Base-by-base conservation (phyloP, 2,888 invertebrate genomes). In the Thalpophila matura region DNA sequence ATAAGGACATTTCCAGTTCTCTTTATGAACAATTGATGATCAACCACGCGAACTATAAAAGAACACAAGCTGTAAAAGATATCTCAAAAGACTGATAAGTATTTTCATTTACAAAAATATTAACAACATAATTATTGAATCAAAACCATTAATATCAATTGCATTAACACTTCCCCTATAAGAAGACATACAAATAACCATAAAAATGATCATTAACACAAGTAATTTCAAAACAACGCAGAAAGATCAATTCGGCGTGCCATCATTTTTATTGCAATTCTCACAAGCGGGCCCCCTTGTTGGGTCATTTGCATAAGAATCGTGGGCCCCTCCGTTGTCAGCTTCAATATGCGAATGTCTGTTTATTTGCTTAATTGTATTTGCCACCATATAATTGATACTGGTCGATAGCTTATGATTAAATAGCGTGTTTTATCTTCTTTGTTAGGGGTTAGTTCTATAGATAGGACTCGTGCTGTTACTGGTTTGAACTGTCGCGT, bases 291-390 rank as follows among this genome's bases (percentile, higher is more conserved):
- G 78, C 81, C 84, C 85, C 89, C 82, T 84, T 80, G 76, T 82
- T 84, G 81, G 40, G 16, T 22, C 83, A 92, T 93, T 92, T 92
- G 89, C 92, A 93, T 93, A 90, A 85, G 87, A 84, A 90, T 91
- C 85, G 85, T 85, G 80, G 68, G 67, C 76, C 85, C 89, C 87
- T 88, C 84, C 79, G 59, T 65, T 79, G 83, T 85, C 85, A 84
- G 79, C 81, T 78, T 77, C 84, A 85, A 85, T 87, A 87, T 87
- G 88, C 84, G 82, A 86, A 90, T 89, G 69, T 75, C 81, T 86
- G 91, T 91, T 91, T 90, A 91, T 91, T 90, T 89, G 91, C 85
- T 88, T 86, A 91, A 91, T 92, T 91, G 88, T 88, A 82, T 92
- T 90, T 87, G 89, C 85, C 86, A 86, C 84, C 81, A 80, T 76